Base-by-base conservation (phyloP, 2,888 invertebrate genomes). In the Dolichomitus sp. region DNA sequence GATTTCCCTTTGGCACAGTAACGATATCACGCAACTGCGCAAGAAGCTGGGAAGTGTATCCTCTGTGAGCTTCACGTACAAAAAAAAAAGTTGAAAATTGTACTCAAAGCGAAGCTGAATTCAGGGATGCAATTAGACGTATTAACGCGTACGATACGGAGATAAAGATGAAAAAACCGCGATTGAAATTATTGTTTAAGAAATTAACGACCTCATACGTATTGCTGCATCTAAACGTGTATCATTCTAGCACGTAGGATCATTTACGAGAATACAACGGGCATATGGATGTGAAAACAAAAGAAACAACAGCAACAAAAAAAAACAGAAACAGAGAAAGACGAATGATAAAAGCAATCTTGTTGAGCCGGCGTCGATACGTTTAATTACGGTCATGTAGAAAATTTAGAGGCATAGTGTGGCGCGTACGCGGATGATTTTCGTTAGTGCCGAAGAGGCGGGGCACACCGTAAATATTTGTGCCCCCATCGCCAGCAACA, bases 171-270 rank as follows among this genome's bases (percentile, higher is more conserved):
- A 30, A 27, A 30, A 27, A 66, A 61, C 57, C 52, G 23, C 72
- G 45, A 61, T 61, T 50, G 73, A 73, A 73, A 73, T 73, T 73
- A 72, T 59, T 27, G 17, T 48, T 19, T 70, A 70, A 65, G 63
- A 80, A 78, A 80, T 83, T 75, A 66, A 80, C 80, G 74, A 85
- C 74, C 79, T 77, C 54, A 79, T 86, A 86, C 84, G 84, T 84
- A 86, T 50, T 74, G 77, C 69, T 74, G 77, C 69, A 81, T 75
- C 54, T 68, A 69, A 73, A 81, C 54, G 69, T 65, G 61, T 80
- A 30, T 54, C 40, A 57, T 76, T 76, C 14, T 76, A 76, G 76
- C 76, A 48, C 68, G 59, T 68, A 59, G 59, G 23, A 76, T 76
- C 45, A 33, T 76, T 68, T 76, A n/a, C 76, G 59, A 48, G 6